A percentile compares a stretch with the other conserved stretches of the same genome.
Conservation (phyloP, 2,113 vertebrate genomes). For the Azemiops feae region DNA sequence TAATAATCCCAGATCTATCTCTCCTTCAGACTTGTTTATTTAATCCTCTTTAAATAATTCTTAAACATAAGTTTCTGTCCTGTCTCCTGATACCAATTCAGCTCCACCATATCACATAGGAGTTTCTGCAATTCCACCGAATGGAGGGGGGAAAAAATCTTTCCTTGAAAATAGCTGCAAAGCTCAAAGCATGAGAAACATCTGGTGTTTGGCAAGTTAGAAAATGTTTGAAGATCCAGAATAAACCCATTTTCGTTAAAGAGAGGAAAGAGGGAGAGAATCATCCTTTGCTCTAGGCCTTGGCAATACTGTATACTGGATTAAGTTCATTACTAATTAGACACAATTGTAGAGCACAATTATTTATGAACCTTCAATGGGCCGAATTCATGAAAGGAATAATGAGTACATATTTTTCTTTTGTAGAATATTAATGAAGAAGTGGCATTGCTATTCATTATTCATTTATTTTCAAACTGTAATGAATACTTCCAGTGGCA, state of each 20-base stretch:
- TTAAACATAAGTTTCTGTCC: not conserved
- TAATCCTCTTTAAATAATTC: not conserved
- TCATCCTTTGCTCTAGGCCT: conserved; percentile 52
- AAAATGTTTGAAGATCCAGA: conserved; percentile 10
- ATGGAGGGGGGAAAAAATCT: not conserved
- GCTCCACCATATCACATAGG: not conserved
- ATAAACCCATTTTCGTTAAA: conserved; percentile 36
- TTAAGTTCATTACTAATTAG: conserved; percentile 71
- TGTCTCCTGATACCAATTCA: not conserved
- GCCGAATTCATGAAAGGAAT: conserved; percentile 66
- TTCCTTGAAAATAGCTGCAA: not conserved
- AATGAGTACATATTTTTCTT: conserved; percentile 67
- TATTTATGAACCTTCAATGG: conserved; percentile 68
- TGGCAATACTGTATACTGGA: conserved; percentile 49
- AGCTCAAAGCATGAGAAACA: conserved; percentile 1
- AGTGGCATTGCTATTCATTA: conserved; percentile 66
- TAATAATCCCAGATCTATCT: not conserved
- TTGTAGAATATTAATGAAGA: conserved; percentile 71
- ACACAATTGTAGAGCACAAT: conserved; percentile 66
- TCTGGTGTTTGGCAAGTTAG: not conserved
- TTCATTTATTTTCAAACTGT: conserved; percentile 70
- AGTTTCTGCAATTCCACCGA: conserved; percentile 28
- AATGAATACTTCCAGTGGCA: conserved; percentile 68
- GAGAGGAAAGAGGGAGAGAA: not conserved
- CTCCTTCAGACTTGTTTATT: not conserved